phyloP scores from a whole-genome alignment of 2,888 invertebrate genomes.

The Athetis lepigone region DNA sequence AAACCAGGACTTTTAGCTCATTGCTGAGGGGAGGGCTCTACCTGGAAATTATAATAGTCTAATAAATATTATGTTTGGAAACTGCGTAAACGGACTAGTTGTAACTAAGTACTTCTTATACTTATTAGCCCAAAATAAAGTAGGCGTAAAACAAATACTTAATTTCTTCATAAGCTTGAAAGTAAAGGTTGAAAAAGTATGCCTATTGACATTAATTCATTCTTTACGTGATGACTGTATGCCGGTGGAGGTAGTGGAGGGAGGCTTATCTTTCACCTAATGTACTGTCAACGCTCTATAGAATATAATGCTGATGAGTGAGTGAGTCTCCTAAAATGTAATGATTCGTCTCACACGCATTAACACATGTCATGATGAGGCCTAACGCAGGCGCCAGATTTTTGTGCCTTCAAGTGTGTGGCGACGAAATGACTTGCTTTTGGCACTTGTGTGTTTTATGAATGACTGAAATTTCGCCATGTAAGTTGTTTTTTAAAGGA shows the following conservation, averaged over 20 bases:
- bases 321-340: slow-evolving; percentile 11
- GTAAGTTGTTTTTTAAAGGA: too few species aligned
- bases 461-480: too few species aligned
- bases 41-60: too few species aligned
- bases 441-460: too few species aligned
- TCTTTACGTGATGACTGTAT: slow-evolving; percentile 15
- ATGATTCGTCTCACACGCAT: slow-evolving; percentile 4
- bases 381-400: background rate
- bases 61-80: too few species aligned
- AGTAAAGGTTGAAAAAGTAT: slow-evolving; percentile 13
- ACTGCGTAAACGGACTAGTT: too few species aligned
- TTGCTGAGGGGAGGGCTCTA: too few species aligned
- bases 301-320: slow-evolving; percentile 1
- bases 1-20: too few species aligned
- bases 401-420: background rate
- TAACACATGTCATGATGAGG: background rate
- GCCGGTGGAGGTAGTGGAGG: too few species aligned
- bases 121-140: background rate
- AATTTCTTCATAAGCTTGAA: slow-evolving; percentile 2
- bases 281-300: background rate
- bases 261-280: slow-evolving; percentile 32
- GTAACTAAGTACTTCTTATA: background rate
- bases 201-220: slow-evolving; percentile 13
- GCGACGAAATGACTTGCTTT: background rate
- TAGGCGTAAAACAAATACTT: background rate